Evolutionary conservation across 1,140 invertebrate genomes (phyloP).

Genomic region (Ditylenchus dipsaci): DNA sequence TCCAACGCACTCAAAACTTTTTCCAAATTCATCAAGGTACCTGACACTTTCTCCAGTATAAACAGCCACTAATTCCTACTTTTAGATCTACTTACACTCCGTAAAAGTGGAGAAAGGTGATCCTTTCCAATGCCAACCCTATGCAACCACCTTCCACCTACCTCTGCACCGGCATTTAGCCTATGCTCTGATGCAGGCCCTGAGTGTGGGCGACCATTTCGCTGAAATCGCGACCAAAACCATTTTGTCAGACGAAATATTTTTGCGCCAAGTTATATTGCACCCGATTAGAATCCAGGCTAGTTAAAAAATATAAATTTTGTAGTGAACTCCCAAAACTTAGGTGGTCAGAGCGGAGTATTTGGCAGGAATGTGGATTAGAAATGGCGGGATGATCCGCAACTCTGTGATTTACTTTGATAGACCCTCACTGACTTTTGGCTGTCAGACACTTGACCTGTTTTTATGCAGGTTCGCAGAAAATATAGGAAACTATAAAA

Average conservation of each 20-base stretch:
- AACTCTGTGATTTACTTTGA: slow-evolving; percentile 14
- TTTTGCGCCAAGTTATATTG: not conserved
- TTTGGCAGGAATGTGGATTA: slow-evolving; percentile 11
- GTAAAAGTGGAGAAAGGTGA: not conserved
- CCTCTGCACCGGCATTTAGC: slow-evolving; percentile 11
- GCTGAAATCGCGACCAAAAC: not conserved
- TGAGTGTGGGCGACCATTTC: slow-evolving; percentile 1
- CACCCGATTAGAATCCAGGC: slow-evolving; percentile 10
- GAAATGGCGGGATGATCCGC: slow-evolving; percentile 5
- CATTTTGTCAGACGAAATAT: not conserved
- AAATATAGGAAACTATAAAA: not conserved
- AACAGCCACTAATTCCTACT: too few species aligned
- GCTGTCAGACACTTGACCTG: slow-evolving; percentile 7
- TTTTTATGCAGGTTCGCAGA: slow-evolving; percentile 4
- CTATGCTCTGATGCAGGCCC: not conserved
- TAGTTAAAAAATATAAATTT: not conserved
- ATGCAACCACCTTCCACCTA: slow-evolving; percentile 11
- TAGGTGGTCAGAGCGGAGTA: slow-evolving; percentile 16
- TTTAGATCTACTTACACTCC: not conserved
- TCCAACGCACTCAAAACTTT: too few species aligned
- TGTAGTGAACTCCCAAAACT: not conserved
- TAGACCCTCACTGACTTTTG: not conserved
- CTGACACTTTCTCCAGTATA: too few species aligned
- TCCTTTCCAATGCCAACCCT: slow-evolving; percentile 12
- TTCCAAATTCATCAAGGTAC: too few species aligned